Base-by-base conservation (phyloP, 1,140 invertebrate species). In the Psilanteris sp. region DNA sequence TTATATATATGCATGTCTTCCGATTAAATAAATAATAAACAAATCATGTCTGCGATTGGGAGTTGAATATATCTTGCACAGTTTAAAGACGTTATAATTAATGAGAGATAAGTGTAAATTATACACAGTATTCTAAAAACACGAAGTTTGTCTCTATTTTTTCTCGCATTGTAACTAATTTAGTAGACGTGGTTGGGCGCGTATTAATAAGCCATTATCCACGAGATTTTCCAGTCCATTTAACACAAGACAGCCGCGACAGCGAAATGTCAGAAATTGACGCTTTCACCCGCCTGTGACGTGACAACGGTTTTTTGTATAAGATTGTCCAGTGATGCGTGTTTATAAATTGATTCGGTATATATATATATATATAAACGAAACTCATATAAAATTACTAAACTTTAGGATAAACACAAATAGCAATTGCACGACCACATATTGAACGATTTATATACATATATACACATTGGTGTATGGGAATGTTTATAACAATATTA, bases 191-290 rank as follows among this genome's bases (percentile, higher is more conserved):
- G 74, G 54, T 78, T 39, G 55, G 41, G 64, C 52, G 39, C 54
- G 66, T 80, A 80, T 82, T 82, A 83, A 83, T 79, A 79, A 81
- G 71, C 68, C 67, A 81, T 82, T 77, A 81, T 81, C 70, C 48
- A 48, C 34, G 48, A 76, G 62, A 81, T 82, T 82, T 82, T 80
- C 81, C 79, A 48, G 70, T 54, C 77, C 79, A 81, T 81, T 79
- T 77, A 74, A 59, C 64, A 55, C 41, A 37, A 54, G 48, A 36
- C 50, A 70, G 50, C 41, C 61, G 43, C 61, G 46, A 54, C 57
- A 22, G 43, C 34, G 41, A 57, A 70, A 62, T 52, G 39, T 72
- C 57, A 70, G 54, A 20, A 68, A 74, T 78, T 75, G 72, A 78
- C 68, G 67, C 48, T 71, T 68, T 55, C 57, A 52, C 54, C 27